Percentiles rank a stretch among this genome's conserved stretches.
These are phyloP conservation scores for Mimumesa dahlbomi DNA, from an alignment of 2,888 invertebrate genomes.

Conservation along the genomic window DNA sequence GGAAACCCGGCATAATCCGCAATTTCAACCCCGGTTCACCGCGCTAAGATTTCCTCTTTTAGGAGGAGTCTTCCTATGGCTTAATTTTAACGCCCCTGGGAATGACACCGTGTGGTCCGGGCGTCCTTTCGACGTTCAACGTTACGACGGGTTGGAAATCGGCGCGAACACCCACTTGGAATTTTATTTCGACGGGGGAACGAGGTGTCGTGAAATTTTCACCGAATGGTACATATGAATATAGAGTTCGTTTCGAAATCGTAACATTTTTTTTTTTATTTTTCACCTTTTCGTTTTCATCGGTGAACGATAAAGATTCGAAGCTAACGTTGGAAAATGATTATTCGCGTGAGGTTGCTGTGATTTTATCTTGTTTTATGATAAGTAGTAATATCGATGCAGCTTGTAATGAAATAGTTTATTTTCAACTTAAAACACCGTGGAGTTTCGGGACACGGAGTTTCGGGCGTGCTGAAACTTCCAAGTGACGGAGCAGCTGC, in stretches of 20 bases:
- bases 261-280: too few species aligned
- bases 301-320: too few species aligned
- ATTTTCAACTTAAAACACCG: constrained; percentile 43
- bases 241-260: too few species aligned
- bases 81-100: constrained; percentile 68
- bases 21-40: constrained; percentile 64
- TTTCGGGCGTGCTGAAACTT: constrained; percentile 47
- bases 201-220: too few species aligned
- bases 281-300: too few species aligned
- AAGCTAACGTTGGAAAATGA: too few species aligned
- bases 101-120: constrained; percentile 47
- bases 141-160: too few species aligned
- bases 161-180: neutral
- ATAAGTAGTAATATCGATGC: constrained; percentile 38
- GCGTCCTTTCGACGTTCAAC: neutral
- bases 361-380: neutral
- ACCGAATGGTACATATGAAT: too few species aligned
- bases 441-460: constrained; percentile 6
- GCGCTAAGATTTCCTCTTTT: constrained; percentile 61
- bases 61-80: constrained; percentile 45
- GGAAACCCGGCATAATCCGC: constrained; percentile 67
- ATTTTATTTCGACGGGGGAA: too few species aligned
- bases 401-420: constrained; percentile 42
- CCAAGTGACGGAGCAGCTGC: constrained; percentile 47
- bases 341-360: too few species aligned